Conservation (phyloP, 2,888 invertebrate genomes). For the Sthenelais limicola region DNA sequence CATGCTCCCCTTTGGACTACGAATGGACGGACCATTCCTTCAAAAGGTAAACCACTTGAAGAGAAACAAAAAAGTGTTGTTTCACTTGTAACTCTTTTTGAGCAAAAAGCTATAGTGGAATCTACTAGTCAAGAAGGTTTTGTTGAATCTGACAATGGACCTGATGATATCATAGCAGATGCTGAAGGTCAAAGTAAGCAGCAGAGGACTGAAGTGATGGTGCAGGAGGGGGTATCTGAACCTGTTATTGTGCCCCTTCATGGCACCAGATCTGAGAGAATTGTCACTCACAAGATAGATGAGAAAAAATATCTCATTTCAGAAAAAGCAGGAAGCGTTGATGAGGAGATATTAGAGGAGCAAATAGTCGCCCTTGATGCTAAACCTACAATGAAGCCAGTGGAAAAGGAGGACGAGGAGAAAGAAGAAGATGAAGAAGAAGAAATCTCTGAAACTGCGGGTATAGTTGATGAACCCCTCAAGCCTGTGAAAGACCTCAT, state of each 20-base stretch:
- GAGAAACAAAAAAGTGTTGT: slow-evolving; percentile 44
- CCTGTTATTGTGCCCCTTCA: slow-evolving; percentile 16
- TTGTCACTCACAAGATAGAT: no score
- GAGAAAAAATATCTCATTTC: no score
- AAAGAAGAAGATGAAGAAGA: slow-evolving; percentile 17
- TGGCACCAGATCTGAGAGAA: slow-evolving; percentile 11
- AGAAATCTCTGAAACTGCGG: slow-evolving; percentile 32
- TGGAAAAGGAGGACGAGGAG: no score
- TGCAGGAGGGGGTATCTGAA: slow-evolving; percentile 29
- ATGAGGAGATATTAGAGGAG: no score
- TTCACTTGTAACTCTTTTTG: slow-evolving; percentile 42
- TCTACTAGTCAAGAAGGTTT: slow-evolving; percentile 18
- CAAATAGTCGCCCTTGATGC: no score
- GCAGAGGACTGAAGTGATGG: slow-evolving; percentile 38
- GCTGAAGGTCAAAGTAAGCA: slow-evolving; percentile 29
- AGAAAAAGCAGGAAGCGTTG: no score
- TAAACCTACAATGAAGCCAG: no score
- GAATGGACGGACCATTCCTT: slow-evolving; percentile 38
- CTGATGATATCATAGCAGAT: background rate
- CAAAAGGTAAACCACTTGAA: slow-evolving; percentile 45
- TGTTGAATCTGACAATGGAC: slow-evolving; percentile 7
- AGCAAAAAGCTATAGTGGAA: slow-evolving; percentile 36
- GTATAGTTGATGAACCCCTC: slow-evolving; percentile 28
- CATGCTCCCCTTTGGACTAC: slow-evolving; percentile 45
- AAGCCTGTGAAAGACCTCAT: slow-evolving; percentile 34